Conservation (phyloP, 2,888 invertebrate genomes). For the Latheticus oryzae region DNA sequence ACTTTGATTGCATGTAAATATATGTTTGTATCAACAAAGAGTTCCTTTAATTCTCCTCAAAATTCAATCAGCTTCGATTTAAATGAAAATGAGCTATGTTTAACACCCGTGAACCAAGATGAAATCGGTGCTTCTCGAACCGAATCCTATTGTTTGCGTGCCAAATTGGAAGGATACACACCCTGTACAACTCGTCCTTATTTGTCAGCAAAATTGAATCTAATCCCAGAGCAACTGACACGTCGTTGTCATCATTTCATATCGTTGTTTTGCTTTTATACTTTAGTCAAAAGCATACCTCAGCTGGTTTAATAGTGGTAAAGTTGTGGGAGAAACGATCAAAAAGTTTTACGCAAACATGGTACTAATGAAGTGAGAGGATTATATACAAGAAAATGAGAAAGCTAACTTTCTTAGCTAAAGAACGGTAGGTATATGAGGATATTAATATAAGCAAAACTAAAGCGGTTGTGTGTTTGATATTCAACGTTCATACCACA, state of each 20-base stretch:
- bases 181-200: slow-evolving; percentile 32
- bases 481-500: too few relatives aligned
- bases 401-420: too few relatives aligned
- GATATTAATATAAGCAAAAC: too few relatives aligned
- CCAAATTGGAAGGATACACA: slow-evolving; percentile 39
- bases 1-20: slow-evolving; percentile 7
- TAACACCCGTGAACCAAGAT: slow-evolving; percentile 26
- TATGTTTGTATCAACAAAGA: slow-evolving; percentile 2
- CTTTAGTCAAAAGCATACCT: too few relatives aligned
- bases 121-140: slow-evolving; percentile 27
- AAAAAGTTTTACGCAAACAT: too few relatives aligned
- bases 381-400: too few relatives aligned
- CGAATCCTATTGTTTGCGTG: slow-evolving; percentile 32
- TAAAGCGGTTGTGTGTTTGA: too few relatives aligned
- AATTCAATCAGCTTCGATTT: slow-evolving; percentile 31
- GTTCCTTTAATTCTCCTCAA: slow-evolving; percentile 19
- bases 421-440: too few relatives aligned
- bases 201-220: slow-evolving; percentile 39
- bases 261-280: too few relatives aligned
- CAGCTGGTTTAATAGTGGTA: too few relatives aligned
- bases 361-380: too few relatives aligned
- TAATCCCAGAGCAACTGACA: slow-evolving; percentile 33
- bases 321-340: too few relatives aligned
- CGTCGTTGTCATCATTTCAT: slow-evolving; percentile 34
- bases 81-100: slow-evolving; percentile 36